Evolutionary conservation across 2,113 vertebrate genomes (phyloP).

Genomic region (Acinonyx jubatus): DNA sequence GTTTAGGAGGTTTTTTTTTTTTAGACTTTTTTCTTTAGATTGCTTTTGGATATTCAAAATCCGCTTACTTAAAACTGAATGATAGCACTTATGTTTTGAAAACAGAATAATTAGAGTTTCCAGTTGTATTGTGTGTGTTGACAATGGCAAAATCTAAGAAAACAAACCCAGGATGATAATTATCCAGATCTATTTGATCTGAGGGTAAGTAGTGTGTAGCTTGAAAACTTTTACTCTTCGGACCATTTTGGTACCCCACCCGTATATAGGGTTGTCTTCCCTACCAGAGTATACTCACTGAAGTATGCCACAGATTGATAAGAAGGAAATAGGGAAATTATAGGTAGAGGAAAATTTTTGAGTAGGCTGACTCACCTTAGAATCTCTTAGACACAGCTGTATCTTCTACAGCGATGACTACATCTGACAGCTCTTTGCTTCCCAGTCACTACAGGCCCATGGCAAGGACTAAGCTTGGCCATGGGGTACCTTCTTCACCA

Average conservation of each 20-base stretch:
- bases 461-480: neutral
- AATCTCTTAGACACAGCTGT: neutral
- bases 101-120: constrained; percentile 56
- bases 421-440: neutral
- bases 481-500: neutral
- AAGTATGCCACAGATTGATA: neutral
- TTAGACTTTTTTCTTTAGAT: neutral
- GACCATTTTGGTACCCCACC: neutral
- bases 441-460: neutral
- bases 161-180: neutral
- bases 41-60: neutral
- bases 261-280: neutral
- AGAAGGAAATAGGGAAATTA: neutral
- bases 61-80: neutral
- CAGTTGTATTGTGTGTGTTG: neutral
- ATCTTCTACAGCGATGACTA: neutral
- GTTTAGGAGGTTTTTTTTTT: neutral
- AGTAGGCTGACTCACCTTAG: neutral
- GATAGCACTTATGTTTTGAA: constrained; percentile 31
- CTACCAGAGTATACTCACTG: neutral
- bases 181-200: neutral
- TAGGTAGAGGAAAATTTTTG: neutral
- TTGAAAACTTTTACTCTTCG: neutral
- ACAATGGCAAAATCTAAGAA: constrained; percentile 14
- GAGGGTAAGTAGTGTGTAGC: neutral